Conservation (phyloP, 2,888 invertebrate species). For the Dorcus parallelipipedus region DNA sequence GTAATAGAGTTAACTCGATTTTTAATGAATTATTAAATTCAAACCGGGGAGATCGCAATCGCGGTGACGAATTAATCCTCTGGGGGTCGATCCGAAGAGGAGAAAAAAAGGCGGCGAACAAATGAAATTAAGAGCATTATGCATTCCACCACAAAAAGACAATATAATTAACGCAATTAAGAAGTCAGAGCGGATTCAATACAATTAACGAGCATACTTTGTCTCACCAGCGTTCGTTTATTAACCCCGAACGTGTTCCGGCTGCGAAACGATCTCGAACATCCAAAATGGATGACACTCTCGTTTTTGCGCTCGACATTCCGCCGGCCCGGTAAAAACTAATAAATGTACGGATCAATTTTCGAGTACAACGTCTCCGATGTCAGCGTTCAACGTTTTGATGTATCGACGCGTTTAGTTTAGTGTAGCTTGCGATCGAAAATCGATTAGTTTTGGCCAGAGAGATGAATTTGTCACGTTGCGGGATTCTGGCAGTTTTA, state of each 20-base stretch:
- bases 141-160: slow-evolving; percentile 12
- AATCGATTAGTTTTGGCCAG: neutral
- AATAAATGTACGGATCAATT: slow-evolving; percentile 19
- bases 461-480: neutral
- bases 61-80: too few species aligned
- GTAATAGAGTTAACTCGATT: too few species aligned
- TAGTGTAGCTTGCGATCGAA: neutral
- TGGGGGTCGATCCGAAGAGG: too few species aligned
- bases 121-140: slow-evolving; percentile 15
- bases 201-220: slow-evolving; percentile 27
- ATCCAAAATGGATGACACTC: slow-evolving; percentile 18
- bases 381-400: slow-evolving; percentile 5
- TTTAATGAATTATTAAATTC: too few species aligned
- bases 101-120: neutral
- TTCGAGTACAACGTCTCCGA: slow-evolving; percentile 13
- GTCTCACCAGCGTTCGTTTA: slow-evolving; percentile 28
- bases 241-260: slow-evolving; percentile 30
- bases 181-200: slow-evolving; percentile 23
- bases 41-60: too few species aligned
- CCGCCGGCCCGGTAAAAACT: slow-evolving; percentile 14
- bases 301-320: slow-evolving; percentile 6
- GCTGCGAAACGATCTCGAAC: slow-evolving; percentile 24
- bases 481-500: neutral
- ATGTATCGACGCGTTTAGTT: neutral
- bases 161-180: slow-evolving; percentile 23